phyloP scores from a whole-genome alignment of 1,140 invertebrate species.

The Nasonia longicornis region DNA sequence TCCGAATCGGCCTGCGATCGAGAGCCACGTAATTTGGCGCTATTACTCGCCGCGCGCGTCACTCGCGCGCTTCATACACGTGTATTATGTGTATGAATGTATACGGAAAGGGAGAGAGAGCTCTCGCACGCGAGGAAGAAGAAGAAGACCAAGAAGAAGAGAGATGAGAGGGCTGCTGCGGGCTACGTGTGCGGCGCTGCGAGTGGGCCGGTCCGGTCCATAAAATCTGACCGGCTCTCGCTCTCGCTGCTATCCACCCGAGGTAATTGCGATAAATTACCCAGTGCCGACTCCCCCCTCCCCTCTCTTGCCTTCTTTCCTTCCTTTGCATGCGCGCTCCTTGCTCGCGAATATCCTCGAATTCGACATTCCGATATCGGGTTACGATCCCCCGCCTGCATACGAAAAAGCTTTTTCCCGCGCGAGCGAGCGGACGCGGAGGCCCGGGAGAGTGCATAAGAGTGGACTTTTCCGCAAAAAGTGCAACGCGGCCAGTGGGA shows the following conservation, averaged over 20 bases:
- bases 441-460: background rate
- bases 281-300: background rate
- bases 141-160: background rate
- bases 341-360: background rate
- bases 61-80: background rate
- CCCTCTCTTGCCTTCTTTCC: background rate
- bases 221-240: slow-evolving; percentile 1
- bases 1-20: background rate
- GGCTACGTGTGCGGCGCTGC: slow-evolving; percentile 1
- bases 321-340: background rate
- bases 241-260: background rate
- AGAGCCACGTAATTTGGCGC: background rate
- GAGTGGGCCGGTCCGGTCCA: background rate
- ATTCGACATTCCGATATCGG: background rate
- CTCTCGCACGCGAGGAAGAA: background rate
- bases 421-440: background rate
- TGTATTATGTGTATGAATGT: background rate
- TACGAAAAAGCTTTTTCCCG: slow-evolving; percentile 2
- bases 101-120: background rate
- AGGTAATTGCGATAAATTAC: slow-evolving; percentile 3
- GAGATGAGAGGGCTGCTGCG: slow-evolving; percentile 1
- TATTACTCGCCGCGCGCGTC: background rate
- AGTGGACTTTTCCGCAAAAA: background rate
- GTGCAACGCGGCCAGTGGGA: background rate
- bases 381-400: background rate